A percentile compares a stretch with the other conserved stretches of the same genome.
Conservation (phyloP, 2,888 invertebrate species). For the Ormyrus nitidulus region DNA sequence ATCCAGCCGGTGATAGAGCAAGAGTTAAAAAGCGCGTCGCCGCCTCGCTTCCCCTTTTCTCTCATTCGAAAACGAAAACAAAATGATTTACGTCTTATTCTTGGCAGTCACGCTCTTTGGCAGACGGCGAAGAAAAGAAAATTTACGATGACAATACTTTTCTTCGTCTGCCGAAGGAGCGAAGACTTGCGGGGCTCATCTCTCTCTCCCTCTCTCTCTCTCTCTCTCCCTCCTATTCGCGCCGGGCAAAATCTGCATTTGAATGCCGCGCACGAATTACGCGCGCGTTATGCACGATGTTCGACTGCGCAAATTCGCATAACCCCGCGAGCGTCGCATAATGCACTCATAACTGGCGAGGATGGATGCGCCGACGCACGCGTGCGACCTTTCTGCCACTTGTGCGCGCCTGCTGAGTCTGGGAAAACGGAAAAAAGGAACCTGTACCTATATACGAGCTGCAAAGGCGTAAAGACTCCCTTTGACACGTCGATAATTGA, state of each 20-base stretch:
- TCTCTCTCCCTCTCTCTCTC: background rate
- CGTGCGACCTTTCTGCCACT: too few species aligned
- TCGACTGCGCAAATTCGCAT: conserved; percentile 36
- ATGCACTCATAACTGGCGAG: conserved; percentile 16
- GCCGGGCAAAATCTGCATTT: conserved; percentile 42
- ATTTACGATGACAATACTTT: conserved; percentile 55
- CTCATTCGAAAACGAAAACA: conserved; percentile 41
- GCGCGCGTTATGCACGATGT: conserved; percentile 33
- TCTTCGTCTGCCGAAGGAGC: conserved; percentile 28
- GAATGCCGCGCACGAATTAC: conserved; percentile 41
- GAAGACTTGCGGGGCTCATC: background rate
- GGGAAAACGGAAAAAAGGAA: too few species aligned
- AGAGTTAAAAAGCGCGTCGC: too few species aligned
- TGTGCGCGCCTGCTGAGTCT: too few species aligned
- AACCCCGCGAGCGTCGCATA: conserved; percentile 17
- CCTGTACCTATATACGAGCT: too few species aligned
- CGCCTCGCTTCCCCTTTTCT: conserved; percentile 9
- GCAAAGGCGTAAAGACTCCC: too few species aligned
- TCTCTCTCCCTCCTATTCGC: background rate
- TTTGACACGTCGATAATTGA: too few species aligned
- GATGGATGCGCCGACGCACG: background rate
- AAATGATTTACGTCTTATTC: conserved; percentile 48
- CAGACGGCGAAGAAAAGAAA: conserved; percentile 38
- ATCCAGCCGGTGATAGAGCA: too few species aligned
- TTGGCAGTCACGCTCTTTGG: conserved; percentile 26